Evolutionary conservation across 2,888 invertebrate species (phyloP).

Genomic region (Acholoe squamosa): DNA sequence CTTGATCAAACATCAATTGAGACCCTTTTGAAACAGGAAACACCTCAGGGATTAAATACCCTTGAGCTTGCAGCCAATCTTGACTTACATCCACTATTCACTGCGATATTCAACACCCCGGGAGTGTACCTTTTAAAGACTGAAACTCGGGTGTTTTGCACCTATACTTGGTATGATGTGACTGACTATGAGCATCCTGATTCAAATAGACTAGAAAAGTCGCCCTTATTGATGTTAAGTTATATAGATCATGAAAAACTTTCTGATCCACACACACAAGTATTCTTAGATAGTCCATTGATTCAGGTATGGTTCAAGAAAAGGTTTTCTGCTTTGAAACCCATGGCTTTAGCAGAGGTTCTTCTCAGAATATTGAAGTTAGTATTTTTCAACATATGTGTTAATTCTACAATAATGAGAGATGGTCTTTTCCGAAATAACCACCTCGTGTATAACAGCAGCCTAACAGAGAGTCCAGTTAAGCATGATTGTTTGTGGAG

Average conservation of each 20-base stretch:
- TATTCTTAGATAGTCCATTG: not conserved
- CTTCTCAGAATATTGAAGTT: not conserved
- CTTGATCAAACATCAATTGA: not conserved
- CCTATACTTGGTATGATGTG: not conserved
- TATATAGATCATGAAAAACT: not conserved
- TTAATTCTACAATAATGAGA: not conserved
- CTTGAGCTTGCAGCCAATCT: not conserved
- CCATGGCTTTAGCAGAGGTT: not conserved
- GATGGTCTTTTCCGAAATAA: not conserved
- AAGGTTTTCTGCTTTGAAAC: not conserved
- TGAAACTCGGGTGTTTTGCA: not conserved
- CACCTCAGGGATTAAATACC: not conserved
- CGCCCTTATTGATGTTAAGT: not conserved
- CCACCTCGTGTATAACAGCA: not conserved
- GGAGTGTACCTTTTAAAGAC: not conserved
- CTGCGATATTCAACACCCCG: not conserved
- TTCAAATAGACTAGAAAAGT: not conserved
- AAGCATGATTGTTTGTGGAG: not conserved
- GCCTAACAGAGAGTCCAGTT: not conserved
- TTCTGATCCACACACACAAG: not conserved
- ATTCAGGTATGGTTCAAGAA: not conserved
- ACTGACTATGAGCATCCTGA: not conserved
- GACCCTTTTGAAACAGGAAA: not conserved
- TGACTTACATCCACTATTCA: not conserved
- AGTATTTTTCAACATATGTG: not conserved